Evolutionary conservation across 2,113 vertebrate genomes (phyloP).

Genomic region (Symphodus melops): DNA sequence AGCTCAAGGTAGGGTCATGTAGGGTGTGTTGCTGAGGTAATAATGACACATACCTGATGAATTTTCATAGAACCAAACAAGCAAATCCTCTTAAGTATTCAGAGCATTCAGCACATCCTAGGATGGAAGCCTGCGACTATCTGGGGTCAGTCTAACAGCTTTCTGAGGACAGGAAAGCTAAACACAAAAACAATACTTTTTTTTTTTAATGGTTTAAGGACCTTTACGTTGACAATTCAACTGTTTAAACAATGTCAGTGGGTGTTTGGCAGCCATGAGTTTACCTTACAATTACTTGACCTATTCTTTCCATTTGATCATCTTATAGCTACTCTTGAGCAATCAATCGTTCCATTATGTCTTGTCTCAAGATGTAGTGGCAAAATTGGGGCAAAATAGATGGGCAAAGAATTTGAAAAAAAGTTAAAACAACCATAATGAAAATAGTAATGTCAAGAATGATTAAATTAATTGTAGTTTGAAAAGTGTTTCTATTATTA

Average conservation of each 20-base stretch:
- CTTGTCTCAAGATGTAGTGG: too few species aligned
- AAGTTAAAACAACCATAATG: background rate
- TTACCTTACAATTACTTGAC: background rate
- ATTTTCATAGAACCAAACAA: conserved; percentile 41
- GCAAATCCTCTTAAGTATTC: conserved; percentile 55
- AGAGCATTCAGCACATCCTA: conserved; percentile 10
- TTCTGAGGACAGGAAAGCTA: background rate
- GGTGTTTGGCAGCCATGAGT: background rate
- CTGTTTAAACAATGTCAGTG: background rate
- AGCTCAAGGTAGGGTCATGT: conserved; percentile 15
- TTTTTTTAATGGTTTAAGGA: too few species aligned
- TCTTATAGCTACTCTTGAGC: background rate
- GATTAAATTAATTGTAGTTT: too few species aligned
- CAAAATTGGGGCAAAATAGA: too few species aligned
- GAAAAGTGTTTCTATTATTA: too few species aligned
- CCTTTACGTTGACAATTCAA: background rate
- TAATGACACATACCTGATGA: conserved; percentile 40
- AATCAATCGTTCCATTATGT: too few species aligned
- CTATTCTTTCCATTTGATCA: background rate
- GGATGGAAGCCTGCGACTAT: background rate
- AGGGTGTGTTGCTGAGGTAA: conserved; percentile 13
- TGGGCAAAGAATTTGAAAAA: too few species aligned
- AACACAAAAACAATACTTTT: background rate
- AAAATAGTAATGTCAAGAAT: too few species aligned
- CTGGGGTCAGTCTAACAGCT: conserved; percentile 32